Conservation (phyloP, 2,113 vertebrate genomes). For the Burhinus bistriatus region DNA sequence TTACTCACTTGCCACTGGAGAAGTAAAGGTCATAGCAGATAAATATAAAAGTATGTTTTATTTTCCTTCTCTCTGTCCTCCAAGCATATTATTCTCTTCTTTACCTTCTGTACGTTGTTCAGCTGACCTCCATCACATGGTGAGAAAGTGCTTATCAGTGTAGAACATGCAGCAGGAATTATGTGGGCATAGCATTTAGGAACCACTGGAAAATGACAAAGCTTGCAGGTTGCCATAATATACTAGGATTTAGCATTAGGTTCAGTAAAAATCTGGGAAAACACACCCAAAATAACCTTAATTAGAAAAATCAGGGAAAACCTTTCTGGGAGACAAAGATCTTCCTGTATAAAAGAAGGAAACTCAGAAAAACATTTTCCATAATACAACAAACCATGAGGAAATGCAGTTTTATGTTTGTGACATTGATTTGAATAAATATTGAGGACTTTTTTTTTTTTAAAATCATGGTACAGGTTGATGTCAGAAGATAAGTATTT, state of each 20-base stretch:
- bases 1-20: background rate
- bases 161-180: constrained; percentile 17
- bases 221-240: background rate
- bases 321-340: background rate
- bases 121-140: background rate
- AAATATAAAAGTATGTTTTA: background rate
- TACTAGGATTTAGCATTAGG: background rate
- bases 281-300: background rate
- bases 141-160: constrained; percentile 26
- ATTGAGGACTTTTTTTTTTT: background rate
- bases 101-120: background rate
- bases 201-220: background rate
- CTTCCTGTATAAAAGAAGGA: background rate
- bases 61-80: background rate
- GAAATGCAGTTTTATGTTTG: background rate
- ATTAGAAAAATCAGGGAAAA: background rate
- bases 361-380: background rate
- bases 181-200: background rate
- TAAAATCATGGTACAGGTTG: background rate
- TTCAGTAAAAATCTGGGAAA: background rate
- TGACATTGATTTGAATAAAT: background rate
- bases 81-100: background rate
- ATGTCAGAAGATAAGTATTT: background rate
- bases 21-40: background rate
- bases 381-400: background rate